Conservation (phyloP, 2,888 invertebrate genomes). For the Megamerina dolium region DNA sequence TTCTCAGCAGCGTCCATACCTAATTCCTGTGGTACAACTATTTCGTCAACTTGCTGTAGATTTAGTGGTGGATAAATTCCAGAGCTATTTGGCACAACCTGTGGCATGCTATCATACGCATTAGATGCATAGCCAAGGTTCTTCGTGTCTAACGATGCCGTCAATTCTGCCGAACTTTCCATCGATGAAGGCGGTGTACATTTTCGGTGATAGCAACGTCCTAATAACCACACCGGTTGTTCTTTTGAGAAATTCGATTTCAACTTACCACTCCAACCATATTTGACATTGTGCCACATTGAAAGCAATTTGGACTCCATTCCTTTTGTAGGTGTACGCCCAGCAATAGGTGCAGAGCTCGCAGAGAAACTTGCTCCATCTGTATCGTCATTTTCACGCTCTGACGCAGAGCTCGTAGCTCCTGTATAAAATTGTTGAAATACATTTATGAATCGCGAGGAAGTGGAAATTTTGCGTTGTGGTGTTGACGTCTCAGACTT, state of each 20-base stretch:
- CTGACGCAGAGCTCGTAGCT: slow-evolving; percentile 18
- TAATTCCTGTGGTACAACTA: slow-evolving; percentile 51
- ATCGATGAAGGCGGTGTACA: slow-evolving; percentile 55
- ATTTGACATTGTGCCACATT: slow-evolving; percentile 90
- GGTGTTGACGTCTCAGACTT: slow-evolving; percentile 36
- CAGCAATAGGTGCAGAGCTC: slow-evolving; percentile 25
- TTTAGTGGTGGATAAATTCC: slow-evolving; percentile 32
- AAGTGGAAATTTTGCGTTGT: slow-evolving; percentile 48
- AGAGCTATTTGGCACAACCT: slow-evolving; percentile 4
- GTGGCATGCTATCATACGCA: slow-evolving; percentile 33
- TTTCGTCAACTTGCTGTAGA: slow-evolving; percentile 42
- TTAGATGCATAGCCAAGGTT: slow-evolving; percentile 26
- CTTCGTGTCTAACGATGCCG: slow-evolving; percentile 3
- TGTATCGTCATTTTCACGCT: slow-evolving; percentile 17
- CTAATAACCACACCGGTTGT: slow-evolving; percentile 81
- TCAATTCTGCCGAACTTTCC: slow-evolving; percentile 49
- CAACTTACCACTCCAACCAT: slow-evolving; percentile 78
- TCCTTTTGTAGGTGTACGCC: slow-evolving; percentile 53
- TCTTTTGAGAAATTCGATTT: slow-evolving; percentile 74
- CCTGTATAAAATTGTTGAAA: slow-evolving; percentile 44
- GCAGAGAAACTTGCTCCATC: slow-evolving; percentile 11
- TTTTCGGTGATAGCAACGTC: slow-evolving; percentile 75
- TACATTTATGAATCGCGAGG: slow-evolving; percentile 46
- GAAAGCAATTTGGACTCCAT: slow-evolving; percentile 77
- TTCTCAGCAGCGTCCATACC: slow-evolving; percentile 47